phyloP scores from a whole-genome alignment of 2,797 vertebrate genomes.

The Pipistrellus nathusii region DNA sequence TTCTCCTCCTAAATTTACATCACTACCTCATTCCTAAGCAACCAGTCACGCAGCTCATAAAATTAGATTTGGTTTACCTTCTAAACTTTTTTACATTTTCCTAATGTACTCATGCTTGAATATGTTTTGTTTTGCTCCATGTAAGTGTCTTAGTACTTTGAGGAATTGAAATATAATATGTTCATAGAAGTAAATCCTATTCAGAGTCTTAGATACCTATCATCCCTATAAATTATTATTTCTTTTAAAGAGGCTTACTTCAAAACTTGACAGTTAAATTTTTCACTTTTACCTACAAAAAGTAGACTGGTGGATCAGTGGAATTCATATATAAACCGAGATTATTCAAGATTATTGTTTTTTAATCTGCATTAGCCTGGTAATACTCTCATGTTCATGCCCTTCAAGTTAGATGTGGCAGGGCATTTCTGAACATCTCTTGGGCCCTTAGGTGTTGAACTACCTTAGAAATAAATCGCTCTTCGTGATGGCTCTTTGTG shows the following conservation, averaged over 20 bases:
- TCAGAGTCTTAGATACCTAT: slow-evolving; percentile 56
- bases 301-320: not conserved
- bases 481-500: slow-evolving; percentile 3
- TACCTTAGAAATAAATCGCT: slow-evolving; percentile 24
- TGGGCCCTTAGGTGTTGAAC: not conserved
- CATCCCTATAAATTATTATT: slow-evolving; percentile 40
- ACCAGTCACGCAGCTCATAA: slow-evolving; percentile 71
- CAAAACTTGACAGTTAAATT: slow-evolving; percentile 1
- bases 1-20: slow-evolving; percentile 54
- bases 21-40: slow-evolving; percentile 74
- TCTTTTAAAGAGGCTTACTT: slow-evolving; percentile 59
- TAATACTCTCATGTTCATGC: not conserved
- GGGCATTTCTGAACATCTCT: slow-evolving; percentile 30
- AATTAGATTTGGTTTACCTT: slow-evolving; percentile 77
- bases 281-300: slow-evolving; percentile 51
- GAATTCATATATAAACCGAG: slow-evolving; percentile 24
- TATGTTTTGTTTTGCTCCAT: slow-evolving; percentile 69
- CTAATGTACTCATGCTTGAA: slow-evolving; percentile 68
- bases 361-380: not conserved
- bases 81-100: slow-evolving; percentile 78
- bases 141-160: slow-evolving; percentile 70
- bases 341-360: not conserved
- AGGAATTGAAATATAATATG: slow-evolving; percentile 55
- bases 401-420: not conserved
- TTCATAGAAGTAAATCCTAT: slow-evolving; percentile 71